phyloP scores from a whole-genome alignment of 2,888 invertebrate genomes.

The Cybosia mesomella region DNA sequence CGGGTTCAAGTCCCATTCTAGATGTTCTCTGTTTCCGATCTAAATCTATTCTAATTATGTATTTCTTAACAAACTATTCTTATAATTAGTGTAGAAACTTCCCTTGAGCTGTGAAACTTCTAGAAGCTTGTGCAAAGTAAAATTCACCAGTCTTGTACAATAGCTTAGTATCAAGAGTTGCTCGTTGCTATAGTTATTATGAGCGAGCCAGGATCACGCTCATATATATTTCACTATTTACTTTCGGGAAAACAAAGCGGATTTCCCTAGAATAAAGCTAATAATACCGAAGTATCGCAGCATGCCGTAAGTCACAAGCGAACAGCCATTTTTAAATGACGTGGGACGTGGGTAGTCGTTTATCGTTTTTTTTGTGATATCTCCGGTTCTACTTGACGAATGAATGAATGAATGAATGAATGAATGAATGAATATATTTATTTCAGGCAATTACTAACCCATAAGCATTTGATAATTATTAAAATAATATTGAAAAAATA shows the following conservation, averaged over 20 bases:
- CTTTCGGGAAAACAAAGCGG: conserved; percentile 66
- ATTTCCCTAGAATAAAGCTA: conserved; percentile 74
- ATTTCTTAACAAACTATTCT: neutral
- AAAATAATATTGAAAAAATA: too few species aligned
- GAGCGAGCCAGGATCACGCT: conserved; percentile 56
- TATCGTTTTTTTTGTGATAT: too few species aligned
- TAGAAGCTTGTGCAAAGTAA: conserved; percentile 7
- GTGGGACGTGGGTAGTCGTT: neutral
- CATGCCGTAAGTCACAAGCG: conserved; percentile 22
- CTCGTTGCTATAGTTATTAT: conserved; percentile 45
- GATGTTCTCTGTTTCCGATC: too few species aligned
- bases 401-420: too few species aligned
- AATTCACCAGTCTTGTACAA: conserved; percentile 20
- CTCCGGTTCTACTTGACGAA: too few species aligned
- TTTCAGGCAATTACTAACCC: too few species aligned
- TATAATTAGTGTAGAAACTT: neutral
- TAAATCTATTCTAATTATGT: neutral
- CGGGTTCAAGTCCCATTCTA: too few species aligned
- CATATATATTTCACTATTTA: conserved; percentile 75
- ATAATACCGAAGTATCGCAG: conserved; percentile 64
- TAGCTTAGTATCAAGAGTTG: conserved; percentile 28
- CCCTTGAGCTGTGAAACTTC: neutral
- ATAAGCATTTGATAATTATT: too few species aligned
- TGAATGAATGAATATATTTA: too few species aligned
- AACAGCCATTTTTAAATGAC: conserved; percentile 14